phyloP scores from a whole-genome alignment of 2,888 invertebrate genomes.

The Apotomis turbidana region DNA sequence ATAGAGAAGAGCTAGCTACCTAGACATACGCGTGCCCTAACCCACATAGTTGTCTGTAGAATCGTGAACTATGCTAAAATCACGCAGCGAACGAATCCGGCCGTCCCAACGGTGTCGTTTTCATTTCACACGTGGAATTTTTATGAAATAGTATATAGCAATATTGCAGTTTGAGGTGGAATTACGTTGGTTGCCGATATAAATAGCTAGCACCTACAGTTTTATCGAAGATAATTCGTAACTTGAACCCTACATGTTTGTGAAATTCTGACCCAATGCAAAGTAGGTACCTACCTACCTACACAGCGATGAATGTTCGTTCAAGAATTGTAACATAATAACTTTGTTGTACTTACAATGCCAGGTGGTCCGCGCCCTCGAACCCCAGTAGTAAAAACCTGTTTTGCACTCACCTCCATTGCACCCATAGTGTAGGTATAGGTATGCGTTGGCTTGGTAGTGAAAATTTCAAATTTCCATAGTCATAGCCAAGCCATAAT shows the following conservation, averaged over 20 bases:
- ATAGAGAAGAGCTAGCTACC: conserved; percentile 31
- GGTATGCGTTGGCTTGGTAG: conserved; percentile 6
- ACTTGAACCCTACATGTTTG: neutral
- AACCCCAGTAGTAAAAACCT: conserved; percentile 29
- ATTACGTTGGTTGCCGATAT: conserved; percentile 17
- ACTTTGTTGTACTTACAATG: conserved; percentile 12
- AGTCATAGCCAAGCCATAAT: no score
- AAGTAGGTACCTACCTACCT: neutral
- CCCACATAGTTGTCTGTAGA: conserved; percentile 32
- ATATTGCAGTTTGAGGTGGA: conserved; percentile 17
- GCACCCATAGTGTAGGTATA: conserved; percentile 11
- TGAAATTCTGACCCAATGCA: no score
- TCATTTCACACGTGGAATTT: conserved; percentile 39
- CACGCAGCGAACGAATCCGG: conserved; percentile 18
- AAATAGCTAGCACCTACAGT: conserved; percentile 9
- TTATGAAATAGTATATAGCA: conserved; percentile 26
- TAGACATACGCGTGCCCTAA: conserved; percentile 36
- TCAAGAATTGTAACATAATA: neutral
- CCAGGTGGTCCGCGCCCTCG: conserved; percentile 33
- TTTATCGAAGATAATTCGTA: conserved; percentile 16
- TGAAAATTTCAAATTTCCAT: conserved; percentile 14
- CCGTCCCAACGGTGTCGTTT: conserved; percentile 39
- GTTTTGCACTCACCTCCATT: conserved; percentile 26
- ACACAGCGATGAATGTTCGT: neutral
- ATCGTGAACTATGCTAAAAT: conserved; percentile 34